Conservation (phyloP, 2,888 invertebrate genomes). For the Brenthis daphne region DNA sequence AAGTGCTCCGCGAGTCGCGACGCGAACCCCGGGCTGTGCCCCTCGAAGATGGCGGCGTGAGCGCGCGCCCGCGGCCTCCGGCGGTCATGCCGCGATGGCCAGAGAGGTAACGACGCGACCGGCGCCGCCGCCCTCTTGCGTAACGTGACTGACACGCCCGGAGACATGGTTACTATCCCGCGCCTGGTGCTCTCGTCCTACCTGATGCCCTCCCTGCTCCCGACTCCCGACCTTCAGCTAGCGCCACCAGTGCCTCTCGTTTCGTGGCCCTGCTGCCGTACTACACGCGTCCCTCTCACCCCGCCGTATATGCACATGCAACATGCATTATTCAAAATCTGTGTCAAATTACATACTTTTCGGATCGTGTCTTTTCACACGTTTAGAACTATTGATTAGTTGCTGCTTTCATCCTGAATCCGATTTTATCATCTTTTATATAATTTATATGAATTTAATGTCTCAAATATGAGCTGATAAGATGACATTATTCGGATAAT, state of each 20-base stretch:
- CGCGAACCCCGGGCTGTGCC: conserved; percentile 75
- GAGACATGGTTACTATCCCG: conserved; percentile 51
- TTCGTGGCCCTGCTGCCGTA: conserved; percentile 32
- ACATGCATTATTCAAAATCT: conserved; percentile 60
- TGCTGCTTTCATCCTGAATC: conserved; percentile 9
- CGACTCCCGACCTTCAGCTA: conserved; percentile 32
- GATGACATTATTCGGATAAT: neutral
- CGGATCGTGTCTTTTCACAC: conserved; percentile 40
- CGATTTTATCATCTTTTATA: neutral
- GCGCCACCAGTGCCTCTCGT: conserved; percentile 24
- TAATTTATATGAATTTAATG: conserved; percentile 1
- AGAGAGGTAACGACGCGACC: conserved; percentile 83
- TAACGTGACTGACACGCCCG: conserved; percentile 65
- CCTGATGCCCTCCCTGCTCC: conserved; percentile 35
- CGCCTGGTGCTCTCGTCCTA: conserved; percentile 40
- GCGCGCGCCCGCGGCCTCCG: conserved; percentile 83
- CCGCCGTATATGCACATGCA: conserved; percentile 69
- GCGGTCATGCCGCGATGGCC: conserved; percentile 87
- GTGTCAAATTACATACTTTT: conserved; percentile 49
- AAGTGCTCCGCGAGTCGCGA: conserved; percentile 72
- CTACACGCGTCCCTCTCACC: conserved; percentile 52
- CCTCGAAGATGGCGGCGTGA: conserved; percentile 79
- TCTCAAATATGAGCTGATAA: neutral
- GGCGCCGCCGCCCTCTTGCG: conserved; percentile 64
- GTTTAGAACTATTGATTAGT: conserved; percentile 32